phyloP scores from a whole-genome alignment of 2,888 invertebrate species.

The Eupithecia insigniata region DNA sequence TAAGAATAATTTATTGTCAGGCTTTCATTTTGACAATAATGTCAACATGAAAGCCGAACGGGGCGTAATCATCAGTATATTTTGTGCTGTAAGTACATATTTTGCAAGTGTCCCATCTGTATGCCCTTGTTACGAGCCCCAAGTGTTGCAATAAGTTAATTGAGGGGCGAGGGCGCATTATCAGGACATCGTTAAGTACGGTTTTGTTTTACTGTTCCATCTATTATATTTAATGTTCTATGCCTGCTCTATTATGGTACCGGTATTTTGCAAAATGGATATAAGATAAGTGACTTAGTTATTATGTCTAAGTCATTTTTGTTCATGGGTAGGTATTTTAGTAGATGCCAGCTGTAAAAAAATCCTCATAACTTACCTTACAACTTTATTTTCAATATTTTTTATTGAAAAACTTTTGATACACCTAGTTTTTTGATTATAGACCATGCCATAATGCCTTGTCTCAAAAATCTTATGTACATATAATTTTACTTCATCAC shows the following conservation, averaged over 20 bases:
- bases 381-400: not conserved
- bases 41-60: too few species aligned
- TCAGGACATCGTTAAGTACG: conserved; percentile 66
- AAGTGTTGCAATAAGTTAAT: conserved; percentile 78
- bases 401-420: not conserved
- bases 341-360: not conserved
- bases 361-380: not conserved
- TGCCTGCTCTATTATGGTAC: conserved; percentile 36
- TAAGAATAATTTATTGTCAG: too few species aligned
- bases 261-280: conserved; percentile 19
- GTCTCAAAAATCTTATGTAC: not conserved
- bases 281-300: too few species aligned
- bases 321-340: not conserved
- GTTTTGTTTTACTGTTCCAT: conserved; percentile 71
- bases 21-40: too few species aligned
- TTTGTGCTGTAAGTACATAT: not conserved
- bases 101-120: conserved; percentile 32
- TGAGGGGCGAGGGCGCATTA: conserved; percentile 64
- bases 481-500: too few species aligned
- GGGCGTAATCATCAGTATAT: not conserved
- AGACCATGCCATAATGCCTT: not conserved
- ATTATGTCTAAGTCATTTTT: not conserved
- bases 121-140: conserved; percentile 49
- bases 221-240: conserved; percentile 50
- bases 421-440: not conserved